These are phyloP conservation scores for Botia kubotai DNA, from an alignment of 2,797 vertebrate species.

Conservation along the genomic window DNA sequence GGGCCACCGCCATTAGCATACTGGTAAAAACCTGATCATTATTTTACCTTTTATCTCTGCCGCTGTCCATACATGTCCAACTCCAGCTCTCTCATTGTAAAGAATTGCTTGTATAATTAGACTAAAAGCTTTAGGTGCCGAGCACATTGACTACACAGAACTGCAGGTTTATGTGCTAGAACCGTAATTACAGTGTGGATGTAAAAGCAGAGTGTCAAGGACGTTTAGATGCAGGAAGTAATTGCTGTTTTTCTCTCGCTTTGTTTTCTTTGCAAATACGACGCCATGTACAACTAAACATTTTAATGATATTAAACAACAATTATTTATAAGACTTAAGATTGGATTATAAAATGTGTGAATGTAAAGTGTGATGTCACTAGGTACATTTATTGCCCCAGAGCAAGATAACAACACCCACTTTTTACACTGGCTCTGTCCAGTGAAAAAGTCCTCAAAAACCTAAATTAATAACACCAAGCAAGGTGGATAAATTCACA, in stretches of 20 bases:
- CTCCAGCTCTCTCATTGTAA: slow-evolving; percentile 23
- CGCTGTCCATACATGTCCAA: slow-evolving; percentile 35
- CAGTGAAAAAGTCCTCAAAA: too few relatives aligned
- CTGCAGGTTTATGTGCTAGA: slow-evolving; percentile 31
- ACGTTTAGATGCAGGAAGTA: neutral
- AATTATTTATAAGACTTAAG: neutral
- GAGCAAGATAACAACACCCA: too few relatives aligned
- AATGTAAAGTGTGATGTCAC: too few relatives aligned
- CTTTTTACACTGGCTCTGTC: too few relatives aligned
- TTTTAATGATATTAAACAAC: neutral
- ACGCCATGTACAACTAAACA: neutral
- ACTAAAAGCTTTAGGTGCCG: slow-evolving; percentile 43
- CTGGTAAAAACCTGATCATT: slow-evolving; percentile 68
- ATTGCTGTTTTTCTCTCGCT: neutral
- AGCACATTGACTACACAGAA: slow-evolving; percentile 34
- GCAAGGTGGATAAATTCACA: too few relatives aligned
- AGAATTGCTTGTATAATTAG: slow-evolving; percentile 52
- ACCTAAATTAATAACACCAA: too few relatives aligned
- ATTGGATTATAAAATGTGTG: too few relatives aligned
- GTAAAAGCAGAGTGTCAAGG: neutral
- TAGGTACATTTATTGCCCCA: too few relatives aligned
- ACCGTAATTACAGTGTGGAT: slow-evolving; percentile 3
- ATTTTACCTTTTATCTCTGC: slow-evolving; percentile 63
- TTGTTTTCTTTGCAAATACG: too few relatives aligned
- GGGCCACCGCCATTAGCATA: slow-evolving; percentile 66